Conservation (phyloP, 1,140 invertebrate genomes). For the Papilio dardanus region DNA sequence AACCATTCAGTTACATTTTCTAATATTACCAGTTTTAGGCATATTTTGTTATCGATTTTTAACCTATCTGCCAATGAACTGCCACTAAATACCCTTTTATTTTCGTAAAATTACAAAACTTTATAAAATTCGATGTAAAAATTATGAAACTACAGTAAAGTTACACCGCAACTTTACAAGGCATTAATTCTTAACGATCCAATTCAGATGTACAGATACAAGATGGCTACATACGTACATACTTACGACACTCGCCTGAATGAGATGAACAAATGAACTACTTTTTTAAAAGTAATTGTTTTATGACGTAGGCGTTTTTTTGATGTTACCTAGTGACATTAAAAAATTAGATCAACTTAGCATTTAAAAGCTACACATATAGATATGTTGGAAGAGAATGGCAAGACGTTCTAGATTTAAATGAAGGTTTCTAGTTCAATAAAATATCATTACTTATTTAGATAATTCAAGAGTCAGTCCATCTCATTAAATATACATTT, state of each 20-base stretch:
- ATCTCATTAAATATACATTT: neutral
- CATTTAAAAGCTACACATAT: neutral
- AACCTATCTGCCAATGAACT: neutral
- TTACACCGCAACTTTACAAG: neutral
- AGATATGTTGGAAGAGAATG: neutral
- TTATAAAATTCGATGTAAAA: neutral
- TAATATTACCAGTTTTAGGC: no score
- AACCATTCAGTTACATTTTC: no score
- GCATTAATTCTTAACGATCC: conserved; percentile 21
- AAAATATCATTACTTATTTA: neutral
- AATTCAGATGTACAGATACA: conserved; percentile 3
- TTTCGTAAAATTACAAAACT: neutral
- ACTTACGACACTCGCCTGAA: neutral
- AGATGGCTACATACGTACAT: neutral
- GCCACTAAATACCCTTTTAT: neutral
- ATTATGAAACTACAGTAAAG: neutral
- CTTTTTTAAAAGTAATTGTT: neutral
- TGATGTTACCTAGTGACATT: conserved; percentile 17
- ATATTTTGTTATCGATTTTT: no score
- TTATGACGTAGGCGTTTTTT: conserved; percentile 2
- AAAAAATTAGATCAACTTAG: neutral
- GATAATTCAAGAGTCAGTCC: neutral
- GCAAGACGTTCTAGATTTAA: conserved; percentile 13
- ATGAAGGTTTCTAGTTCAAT: conserved; percentile 14
- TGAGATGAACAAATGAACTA: conserved; percentile 1